phyloP scores from a whole-genome alignment of 2,888 invertebrate genomes.

The Pristionchus maxplancki region DNA sequence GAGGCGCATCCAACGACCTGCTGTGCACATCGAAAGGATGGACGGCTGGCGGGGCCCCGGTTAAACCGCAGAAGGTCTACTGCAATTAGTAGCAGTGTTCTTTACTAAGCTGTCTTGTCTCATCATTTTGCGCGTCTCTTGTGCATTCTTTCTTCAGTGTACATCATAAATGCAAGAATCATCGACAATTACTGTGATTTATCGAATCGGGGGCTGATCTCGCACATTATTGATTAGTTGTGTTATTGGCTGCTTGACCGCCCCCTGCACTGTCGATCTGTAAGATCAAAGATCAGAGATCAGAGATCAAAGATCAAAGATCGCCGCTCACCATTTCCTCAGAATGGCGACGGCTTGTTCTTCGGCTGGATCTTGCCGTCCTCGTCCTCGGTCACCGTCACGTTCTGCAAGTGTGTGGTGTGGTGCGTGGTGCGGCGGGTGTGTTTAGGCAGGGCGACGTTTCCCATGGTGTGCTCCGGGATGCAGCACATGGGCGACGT shows the following conservation, averaged over 20 bases:
- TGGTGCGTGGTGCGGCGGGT: background rate
- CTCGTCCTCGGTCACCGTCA: slow-evolving; percentile 24
- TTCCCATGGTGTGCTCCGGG: background rate
- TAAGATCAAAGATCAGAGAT: background rate
- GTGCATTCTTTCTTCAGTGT: no score
- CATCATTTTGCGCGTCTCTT: no score
- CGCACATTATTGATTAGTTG: background rate
- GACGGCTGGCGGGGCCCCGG: background rate
- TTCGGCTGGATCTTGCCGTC: background rate
- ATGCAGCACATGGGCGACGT: background rate
- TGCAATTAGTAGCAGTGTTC: background rate
- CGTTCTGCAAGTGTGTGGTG: background rate
- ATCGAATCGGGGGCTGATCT: background rate
- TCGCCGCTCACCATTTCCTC: background rate
- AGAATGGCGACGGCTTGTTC: background rate
- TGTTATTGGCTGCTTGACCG: background rate
- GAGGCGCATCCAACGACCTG: no score
- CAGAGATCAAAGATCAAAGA: background rate
- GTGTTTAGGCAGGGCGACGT: background rate
- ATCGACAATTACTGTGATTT: slow-evolving; percentile 21
- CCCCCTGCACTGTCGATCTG: background rate
- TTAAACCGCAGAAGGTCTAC: background rate
- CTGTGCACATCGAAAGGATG: background rate
- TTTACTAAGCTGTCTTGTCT: no score
- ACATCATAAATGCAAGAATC: background rate